Evolutionary conservation across 1,140 invertebrate species (phyloP), one percentile per base, ranked within the genome.

Genomic region (Onthophagus taurus): DNA sequence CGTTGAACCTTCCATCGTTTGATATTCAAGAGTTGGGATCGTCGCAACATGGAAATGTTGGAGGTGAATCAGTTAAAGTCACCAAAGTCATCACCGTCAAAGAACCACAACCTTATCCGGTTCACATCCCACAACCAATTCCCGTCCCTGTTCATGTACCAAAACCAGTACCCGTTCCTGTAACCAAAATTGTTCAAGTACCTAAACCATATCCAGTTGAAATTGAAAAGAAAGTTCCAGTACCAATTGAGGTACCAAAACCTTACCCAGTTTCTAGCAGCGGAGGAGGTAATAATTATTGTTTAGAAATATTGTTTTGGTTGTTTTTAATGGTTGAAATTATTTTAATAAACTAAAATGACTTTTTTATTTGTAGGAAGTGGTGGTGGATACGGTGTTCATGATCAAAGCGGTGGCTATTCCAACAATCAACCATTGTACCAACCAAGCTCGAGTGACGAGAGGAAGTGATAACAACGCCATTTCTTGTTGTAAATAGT

Each of bases 91-190:
- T 50, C 33, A 46, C 45, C 14, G 38, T 58, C 17, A 52, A 49
- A 26, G 42, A 58, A 11, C 55, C 59, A 14, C 50, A 60, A 31
- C 57, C 59, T 11, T 54, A 58, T 34, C 59, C 61, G 5, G 58
- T 62, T n/a, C 52, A 51, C 14, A 48, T 62, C 7, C 45, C 52
- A 6, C 55, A 58, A 44, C 53, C 53, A 6, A 55, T 58, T 31
- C 59, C 57, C 7, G 49, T 57, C 0, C 44, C 55, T 20, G 37
- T 55, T 9, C 52, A 51, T 41, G 48, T 55, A 36, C 45, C 45
- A 4, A 34, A 52, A 36, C 50, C 50, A 23, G 45, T 50, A 7
- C 57, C 57, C 9, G 36, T 48, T 8, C 45, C 50, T 31, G 52
- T 56, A 8, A 35, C 44, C 3, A 48, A 48, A 14, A 18, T 48